These are phyloP conservation scores for Stichodactyla helianthus DNA, from an alignment of 64 coral and sea anemone genomes.

Conservation along the genomic window DNA sequence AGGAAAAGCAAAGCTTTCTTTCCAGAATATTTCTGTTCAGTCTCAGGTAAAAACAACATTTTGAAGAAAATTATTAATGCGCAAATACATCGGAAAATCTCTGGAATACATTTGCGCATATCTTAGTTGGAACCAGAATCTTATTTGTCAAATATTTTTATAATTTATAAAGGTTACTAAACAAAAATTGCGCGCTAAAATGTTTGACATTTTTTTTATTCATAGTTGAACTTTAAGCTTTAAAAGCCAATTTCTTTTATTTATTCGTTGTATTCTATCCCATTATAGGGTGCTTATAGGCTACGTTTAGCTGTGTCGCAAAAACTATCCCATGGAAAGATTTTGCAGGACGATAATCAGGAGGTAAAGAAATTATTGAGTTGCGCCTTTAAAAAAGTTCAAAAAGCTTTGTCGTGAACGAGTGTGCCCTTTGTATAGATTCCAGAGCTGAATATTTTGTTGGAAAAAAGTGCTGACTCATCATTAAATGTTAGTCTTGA, in stretches of 20 bases:
- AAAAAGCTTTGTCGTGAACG: too few species aligned
- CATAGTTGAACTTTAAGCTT: background rate
- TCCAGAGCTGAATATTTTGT: constrained; percentile 37
- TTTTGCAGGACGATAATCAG: background rate
- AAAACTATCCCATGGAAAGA: background rate
- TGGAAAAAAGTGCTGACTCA: constrained; percentile 26
- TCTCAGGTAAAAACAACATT: background rate
- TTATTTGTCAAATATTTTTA: background rate
- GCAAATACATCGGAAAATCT: too few species aligned
- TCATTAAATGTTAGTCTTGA: constrained; percentile 28
- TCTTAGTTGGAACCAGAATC: background rate
- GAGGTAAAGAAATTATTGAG: too few species aligned
- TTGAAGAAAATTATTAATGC: too few species aligned
- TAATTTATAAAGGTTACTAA: background rate
- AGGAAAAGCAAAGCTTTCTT: background rate
- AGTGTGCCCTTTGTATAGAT: constrained; percentile 4
- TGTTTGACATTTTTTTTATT: background rate
- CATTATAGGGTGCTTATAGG: background rate
- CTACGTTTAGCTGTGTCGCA: background rate
- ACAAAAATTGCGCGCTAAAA: background rate
- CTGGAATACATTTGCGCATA: too few species aligned
- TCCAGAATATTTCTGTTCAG: background rate
- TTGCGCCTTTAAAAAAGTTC: too few species aligned
- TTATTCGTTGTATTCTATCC: background rate
- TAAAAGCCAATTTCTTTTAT: background rate